Base-by-base conservation (phyloP, 2,888 invertebrate genomes). In the Argyresthia albistria region DNA sequence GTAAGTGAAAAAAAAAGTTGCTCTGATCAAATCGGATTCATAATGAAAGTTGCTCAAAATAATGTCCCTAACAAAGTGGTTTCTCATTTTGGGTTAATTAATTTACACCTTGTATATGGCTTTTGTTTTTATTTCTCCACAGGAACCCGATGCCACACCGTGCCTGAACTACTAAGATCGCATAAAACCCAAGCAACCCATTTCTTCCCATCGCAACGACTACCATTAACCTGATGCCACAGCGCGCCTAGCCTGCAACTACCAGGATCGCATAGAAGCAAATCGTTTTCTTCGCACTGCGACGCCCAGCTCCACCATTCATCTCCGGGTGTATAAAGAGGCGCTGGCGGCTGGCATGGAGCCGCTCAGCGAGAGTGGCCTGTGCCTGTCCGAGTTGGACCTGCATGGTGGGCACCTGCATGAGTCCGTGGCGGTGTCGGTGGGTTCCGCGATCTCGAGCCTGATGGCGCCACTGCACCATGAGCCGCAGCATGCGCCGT, bases 301-400 rank as follows among this genome's bases (percentile, higher is more conserved):
- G 37, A 12, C 14, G 15, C 67, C 56, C 76, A 70, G 70, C 87
- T 58, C 71, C 86, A 88, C 59, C 81, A 88, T 88, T 88, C 88
- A 88, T 60, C 84, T 88, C 77, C 74, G 88, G 69, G 88, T 88
- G 83, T 88, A 88, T 71, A 89, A 89, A 67, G 89, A 89, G 78
- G 84, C 84, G 76, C 86, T 87, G 68, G 91, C 91, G 90, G 91
- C 91, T 69, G 90, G 91, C 56, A 89, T 92, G 89, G 92, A 92
- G 88, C 90, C 91, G 70, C 86, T 92, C 64, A 88, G 90, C 73
- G 92, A 93, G 82, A 90, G 90, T 67, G 91, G 92, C 63, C 89
- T 93, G 64, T 93, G 93, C 66, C 89, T 93, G 51, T 93, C 93
- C 68, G 93, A 93, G 80, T 87, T 93, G 62, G 92, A 88, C 59